Evolutionary conservation across 2,113 vertebrate species (phyloP).

Genomic region (Percopsis transmontana): DNA sequence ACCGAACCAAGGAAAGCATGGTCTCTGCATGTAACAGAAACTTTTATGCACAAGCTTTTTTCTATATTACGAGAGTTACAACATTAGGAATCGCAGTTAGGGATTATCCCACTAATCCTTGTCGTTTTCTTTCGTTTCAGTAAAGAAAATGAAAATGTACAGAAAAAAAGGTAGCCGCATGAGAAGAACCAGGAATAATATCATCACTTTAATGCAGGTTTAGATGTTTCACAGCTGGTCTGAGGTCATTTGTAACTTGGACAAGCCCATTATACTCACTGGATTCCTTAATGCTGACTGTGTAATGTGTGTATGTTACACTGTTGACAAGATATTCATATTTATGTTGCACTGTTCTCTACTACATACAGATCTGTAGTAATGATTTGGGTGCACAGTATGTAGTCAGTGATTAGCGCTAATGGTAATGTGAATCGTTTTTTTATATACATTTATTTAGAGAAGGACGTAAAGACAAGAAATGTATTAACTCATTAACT

Average conservation of each 20-base stretch:
- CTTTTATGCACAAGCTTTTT: background rate
- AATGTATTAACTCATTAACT: no score
- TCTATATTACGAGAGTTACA: background rate
- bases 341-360: background rate
- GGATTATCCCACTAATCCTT: background rate
- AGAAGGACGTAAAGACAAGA: no score
- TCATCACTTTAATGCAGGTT: conserved; percentile 9
- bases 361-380: background rate
- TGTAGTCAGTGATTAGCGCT: background rate
- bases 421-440: background rate
- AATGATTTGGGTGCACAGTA: background rate
- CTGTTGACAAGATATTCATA: background rate
- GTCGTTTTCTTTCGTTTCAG: conserved; percentile 41
- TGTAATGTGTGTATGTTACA: background rate
- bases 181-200: conserved; percentile 34
- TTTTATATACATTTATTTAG: no score
- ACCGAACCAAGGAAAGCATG: background rate
- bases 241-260: conserved; percentile 2
- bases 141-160: conserved; percentile 15
- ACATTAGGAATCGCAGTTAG: background rate
- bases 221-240: conserved; percentile 15
- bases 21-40: background rate
- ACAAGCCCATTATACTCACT: conserved; percentile 17
- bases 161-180: conserved; percentile 18
- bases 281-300: background rate